Base-by-base conservation (phyloP, 2,888 invertebrate genomes). In the Neelides folsomi region DNA sequence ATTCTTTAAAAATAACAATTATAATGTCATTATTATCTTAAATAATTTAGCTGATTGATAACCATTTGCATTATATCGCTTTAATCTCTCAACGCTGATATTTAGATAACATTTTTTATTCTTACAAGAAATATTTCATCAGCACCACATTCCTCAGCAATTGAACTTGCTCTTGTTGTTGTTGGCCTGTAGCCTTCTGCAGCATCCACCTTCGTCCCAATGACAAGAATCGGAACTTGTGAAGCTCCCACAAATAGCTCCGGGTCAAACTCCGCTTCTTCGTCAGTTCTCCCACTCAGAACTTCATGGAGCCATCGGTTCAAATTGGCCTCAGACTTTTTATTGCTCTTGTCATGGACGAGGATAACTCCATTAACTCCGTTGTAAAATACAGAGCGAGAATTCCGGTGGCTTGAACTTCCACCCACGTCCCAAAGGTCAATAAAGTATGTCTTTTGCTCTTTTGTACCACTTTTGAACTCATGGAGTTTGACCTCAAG, bases 341-440 rank as follows among this genome's bases (percentile, higher is more conserved):
- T 78, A 71, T 98, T 98, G 5, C 90, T 90, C 66, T 97, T 75
- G 74, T 98, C 98, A 70, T 98, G 95, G 1, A 97, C 94, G 56
- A 98, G 75, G 65, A 98, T 89, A 36, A 95, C 83, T 55, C 95
- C 98, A 75, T 95, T 86, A 53, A 87, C 85, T 34, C 88, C 85
- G 67, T 86, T 83, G 71, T 95, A 95, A 72, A 97, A 97, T 1
- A 95, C 88, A 56, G 83, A 79, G 66, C 95, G 77, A n/a, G 90
- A 85, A 70, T 89, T 93, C 67, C 86, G 79, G 69, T 98, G 97
- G 66, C 82, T 86, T 59, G 86, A 81, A 59, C 90, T 93, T 1
- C 97, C 97, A 5, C 97, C 97, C 49, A 98, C 81, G 70, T 98
- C 98, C 86, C 95, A 98, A 35, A 97, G 75, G 73, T 98, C 97